Percentiles rank a stretch among this genome's conserved stretches.
Evolutionary conservation across 2,888 invertebrate species (phyloP).

Genomic region (Podotricha telesiphe): DNA sequence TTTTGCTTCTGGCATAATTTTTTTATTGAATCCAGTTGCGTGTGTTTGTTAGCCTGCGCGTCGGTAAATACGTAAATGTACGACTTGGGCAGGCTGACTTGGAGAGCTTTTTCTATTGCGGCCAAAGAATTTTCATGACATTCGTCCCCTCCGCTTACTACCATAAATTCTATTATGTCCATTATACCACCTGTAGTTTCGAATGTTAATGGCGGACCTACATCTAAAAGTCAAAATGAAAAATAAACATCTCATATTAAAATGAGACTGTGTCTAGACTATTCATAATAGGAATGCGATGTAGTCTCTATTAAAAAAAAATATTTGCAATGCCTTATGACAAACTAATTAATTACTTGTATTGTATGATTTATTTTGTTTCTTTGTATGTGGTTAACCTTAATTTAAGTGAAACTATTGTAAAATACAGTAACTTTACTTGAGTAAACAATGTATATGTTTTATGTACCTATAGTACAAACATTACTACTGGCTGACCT

Average conservation of each 20-base stretch:
- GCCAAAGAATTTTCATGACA: constrained; percentile 65
- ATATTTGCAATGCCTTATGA: too few relatives aligned
- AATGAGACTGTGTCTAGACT: too few relatives aligned
- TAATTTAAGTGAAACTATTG: too few relatives aligned
- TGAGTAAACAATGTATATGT: too few relatives aligned
- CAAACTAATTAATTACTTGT: too few relatives aligned
- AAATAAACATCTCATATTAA: background rate
- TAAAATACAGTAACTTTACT: too few relatives aligned
- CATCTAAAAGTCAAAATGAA: constrained; percentile 40
- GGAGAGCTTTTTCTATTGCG: constrained; percentile 59
- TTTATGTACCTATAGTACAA: too few relatives aligned
- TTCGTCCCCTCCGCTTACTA: constrained; percentile 50
- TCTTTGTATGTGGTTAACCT: too few relatives aligned
- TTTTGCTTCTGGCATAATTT: constrained; percentile 46
- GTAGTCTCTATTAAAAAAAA: too few relatives aligned
- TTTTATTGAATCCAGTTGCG: constrained; percentile 44
- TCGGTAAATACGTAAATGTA: constrained; percentile 66
- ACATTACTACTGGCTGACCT: too few relatives aligned
- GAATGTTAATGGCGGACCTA: constrained; percentile 43
- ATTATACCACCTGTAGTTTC: constrained; percentile 34
- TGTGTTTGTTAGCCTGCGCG: constrained; percentile 57
- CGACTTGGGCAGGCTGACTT: constrained; percentile 55
- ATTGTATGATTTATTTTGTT: too few relatives aligned
- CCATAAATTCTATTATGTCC: constrained; percentile 41
- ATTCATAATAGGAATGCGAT: too few relatives aligned